Base-by-base conservation (phyloP, 2,797 vertebrate species). In the Acomys russatus region DNA sequence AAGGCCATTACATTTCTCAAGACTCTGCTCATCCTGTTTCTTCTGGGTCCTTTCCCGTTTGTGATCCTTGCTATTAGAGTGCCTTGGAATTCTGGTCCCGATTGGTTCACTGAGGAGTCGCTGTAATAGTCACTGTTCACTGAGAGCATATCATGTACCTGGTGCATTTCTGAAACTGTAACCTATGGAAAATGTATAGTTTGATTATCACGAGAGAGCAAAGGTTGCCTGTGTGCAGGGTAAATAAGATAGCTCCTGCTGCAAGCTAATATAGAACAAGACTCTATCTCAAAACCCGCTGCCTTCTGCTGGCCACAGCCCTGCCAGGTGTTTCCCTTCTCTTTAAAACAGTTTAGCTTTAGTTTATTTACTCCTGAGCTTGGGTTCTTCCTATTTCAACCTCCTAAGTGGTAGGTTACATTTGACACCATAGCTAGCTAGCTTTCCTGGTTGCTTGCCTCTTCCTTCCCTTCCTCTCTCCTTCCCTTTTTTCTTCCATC, bases 231-330 rank as follows among this genome's bases (percentile, higher is more conserved):
- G 30, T 9, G 56, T 86, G 30, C 30, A 68, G 56, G 59, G 38
- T 49, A 95, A 25, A 22, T 6, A 90, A 68, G 22, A 73, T 90
- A 30, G 4, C 5, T 17, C n/a, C 9, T 20, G 35, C 22, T 73
- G 76, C 51, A 90, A 80, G 66, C 76, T 86, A 73, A 74, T 90
- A 22, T 33, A 51, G 30, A 86, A 44, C 70, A 79, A 56, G 49
- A 86, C 15, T 38, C 28, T 84, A 18, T 22, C 63, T 68, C 64
- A 22, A 8, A 22, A 9, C 82, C 28, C 11, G 4, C 28, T n/a
- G 10, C 30, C 49, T n/a, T 85, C 28, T 51, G 63, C 30, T 68
- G 44, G 61, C 44, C 82, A n/a, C 82, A 85, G 82, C 63, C 51
- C 83, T 68, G 28, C 9, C 9, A n/a, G 20, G 23, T 33, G 12